Evolutionary conservation across 2,113 vertebrate species (phyloP).

Genomic region (Hydrolagus affinis): DNA sequence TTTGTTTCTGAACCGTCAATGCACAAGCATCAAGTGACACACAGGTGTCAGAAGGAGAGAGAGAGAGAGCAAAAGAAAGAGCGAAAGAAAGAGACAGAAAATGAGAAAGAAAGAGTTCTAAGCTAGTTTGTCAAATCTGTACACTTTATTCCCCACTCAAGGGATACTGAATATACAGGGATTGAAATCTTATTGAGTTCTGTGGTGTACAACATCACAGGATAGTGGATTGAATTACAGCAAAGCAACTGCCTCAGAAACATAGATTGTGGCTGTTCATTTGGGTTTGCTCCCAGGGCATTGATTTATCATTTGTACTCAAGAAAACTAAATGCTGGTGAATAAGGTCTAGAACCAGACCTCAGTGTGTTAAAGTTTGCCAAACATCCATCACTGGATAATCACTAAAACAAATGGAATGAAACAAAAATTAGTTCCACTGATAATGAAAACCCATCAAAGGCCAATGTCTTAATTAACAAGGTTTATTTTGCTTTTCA

Average conservation of each 20-base stretch:
- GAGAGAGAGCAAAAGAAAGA: neutral
- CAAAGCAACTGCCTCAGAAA: too few species aligned
- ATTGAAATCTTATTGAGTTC: neutral
- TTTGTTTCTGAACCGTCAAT: slow-evolving; percentile 19
- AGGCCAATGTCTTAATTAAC: slow-evolving; percentile 6
- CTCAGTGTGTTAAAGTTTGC: slow-evolving; percentile 7
- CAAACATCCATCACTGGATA: neutral
- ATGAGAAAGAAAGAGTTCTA: neutral
- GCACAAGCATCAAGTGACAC: slow-evolving; percentile 25
- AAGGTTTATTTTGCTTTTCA: slow-evolving; percentile 20
- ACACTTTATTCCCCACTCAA: neutral
- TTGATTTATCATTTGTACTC: too few species aligned
- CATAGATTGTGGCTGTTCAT: too few species aligned
- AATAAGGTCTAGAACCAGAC: slow-evolving; percentile 5
- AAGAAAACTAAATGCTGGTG: too few species aligned
- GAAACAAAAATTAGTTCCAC: neutral
- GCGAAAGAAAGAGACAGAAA: neutral
- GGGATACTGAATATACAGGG: neutral
- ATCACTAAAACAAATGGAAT: neutral
- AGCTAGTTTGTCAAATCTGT: neutral
- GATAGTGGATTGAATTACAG: neutral
- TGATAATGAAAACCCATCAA: slow-evolving; percentile 3
- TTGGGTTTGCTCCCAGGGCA: too few species aligned
- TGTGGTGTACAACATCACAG: neutral
- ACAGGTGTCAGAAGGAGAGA: neutral